phyloP scores from a whole-genome alignment of 2,888 invertebrate genomes.

The Bimastos eiseni region DNA sequence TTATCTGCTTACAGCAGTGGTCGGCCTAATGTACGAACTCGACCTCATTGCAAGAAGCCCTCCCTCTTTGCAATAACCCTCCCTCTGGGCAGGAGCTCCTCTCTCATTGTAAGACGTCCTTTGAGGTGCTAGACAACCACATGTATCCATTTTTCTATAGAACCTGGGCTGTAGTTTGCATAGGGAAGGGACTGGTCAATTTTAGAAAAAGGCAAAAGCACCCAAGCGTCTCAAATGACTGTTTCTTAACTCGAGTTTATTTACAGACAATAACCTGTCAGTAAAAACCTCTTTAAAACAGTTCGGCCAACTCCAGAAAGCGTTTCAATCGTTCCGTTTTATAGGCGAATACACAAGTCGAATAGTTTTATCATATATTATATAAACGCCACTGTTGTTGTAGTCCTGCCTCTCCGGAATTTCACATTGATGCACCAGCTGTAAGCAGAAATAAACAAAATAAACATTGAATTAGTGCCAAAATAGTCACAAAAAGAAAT shows the following conservation, averaged over 20 bases:
- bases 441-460: not conserved
- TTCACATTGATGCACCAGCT: not conserved
- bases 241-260: not conserved
- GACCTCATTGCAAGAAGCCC: too few relatives aligned
- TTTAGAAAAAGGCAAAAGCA: not conserved
- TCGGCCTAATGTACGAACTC: too few relatives aligned
- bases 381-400: not conserved
- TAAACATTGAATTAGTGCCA: too few relatives aligned
- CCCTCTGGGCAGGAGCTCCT: too few relatives aligned
- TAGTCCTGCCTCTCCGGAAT: constrained; percentile 6
- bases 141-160: too few relatives aligned
- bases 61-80: too few relatives aligned
- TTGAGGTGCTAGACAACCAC: too few relatives aligned
- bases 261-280: not conserved
- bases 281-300: not conserved
- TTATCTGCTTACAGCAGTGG: too few relatives aligned
- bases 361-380: constrained; percentile 7
- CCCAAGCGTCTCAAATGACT: not conserved
- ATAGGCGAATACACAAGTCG: constrained; percentile 7
- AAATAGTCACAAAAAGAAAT: too few relatives aligned
- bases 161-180: not conserved
- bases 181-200: not conserved
- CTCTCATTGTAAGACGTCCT: too few relatives aligned
- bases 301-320: not conserved
- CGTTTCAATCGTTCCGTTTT: not conserved